Conservation (phyloP, 2,888 invertebrate species). For the Sminthurides aquaticus region DNA sequence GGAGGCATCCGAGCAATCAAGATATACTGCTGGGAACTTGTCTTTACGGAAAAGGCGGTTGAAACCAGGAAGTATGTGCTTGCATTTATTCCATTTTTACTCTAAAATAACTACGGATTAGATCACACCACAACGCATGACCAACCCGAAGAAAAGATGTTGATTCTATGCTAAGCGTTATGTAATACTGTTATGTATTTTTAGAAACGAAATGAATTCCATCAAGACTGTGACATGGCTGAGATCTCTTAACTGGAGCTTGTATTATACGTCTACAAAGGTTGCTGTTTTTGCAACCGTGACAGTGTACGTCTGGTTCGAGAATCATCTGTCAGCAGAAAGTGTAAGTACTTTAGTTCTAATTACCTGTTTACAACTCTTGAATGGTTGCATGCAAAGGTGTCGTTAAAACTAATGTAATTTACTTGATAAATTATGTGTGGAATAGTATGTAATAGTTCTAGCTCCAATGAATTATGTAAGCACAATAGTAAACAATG, state of each 20-base stretch:
- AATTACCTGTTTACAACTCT: neutral
- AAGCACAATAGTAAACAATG: no score
- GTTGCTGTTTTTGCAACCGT: slow-evolving; percentile 75
- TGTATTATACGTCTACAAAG: slow-evolving; percentile 67
- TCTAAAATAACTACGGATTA: no score
- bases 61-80: slow-evolving; percentile 63
- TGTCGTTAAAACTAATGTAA: no score
- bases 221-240: slow-evolving; percentile 59
- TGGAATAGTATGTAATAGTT: no score
- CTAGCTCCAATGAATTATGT: no score
- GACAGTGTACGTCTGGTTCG: slow-evolving; percentile 63
- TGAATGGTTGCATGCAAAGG: no score
- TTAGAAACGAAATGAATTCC: slow-evolving; percentile 63
- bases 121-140: no score
- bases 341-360: slow-evolving; percentile 50
- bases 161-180: no score
- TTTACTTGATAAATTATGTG: no score
- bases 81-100: no score
- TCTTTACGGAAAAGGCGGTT: slow-evolving; percentile 75
- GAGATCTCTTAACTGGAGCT: slow-evolving; percentile 59
- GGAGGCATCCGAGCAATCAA: slow-evolving; percentile 89
- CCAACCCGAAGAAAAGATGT: no score
- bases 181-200: no score
- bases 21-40: slow-evolving; percentile 94
- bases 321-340: slow-evolving; percentile 61